A percentile compares a stretch with the other conserved stretches of the same genome.
Evolutionary conservation across 2,797 vertebrate genomes (phyloP).

Genomic region (Urophycis tenuis): DNA sequence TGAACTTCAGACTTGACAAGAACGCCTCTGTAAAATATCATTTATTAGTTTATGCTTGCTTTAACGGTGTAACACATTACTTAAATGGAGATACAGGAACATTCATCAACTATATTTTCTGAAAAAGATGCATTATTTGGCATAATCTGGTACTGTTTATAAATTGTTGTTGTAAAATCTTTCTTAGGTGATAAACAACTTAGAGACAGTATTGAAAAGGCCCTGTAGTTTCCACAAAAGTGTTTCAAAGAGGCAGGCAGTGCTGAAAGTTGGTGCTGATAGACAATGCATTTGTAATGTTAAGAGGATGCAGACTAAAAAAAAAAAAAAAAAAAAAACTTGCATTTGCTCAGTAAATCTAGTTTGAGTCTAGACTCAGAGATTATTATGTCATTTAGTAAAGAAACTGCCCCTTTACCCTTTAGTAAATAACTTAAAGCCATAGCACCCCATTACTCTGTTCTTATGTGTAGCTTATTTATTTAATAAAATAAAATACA

Average conservation of each 20-base stretch:
- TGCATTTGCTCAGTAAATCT: conserved; percentile 46
- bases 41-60: conserved; percentile 42
- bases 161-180: conserved; percentile 32
- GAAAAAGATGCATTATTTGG: conserved; percentile 17
- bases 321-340: conserved; percentile 13
- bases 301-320: conserved; percentile 26
- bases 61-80: conserved; percentile 11
- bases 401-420: too few species aligned
- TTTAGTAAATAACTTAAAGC: conserved; percentile 10
- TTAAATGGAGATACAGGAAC: neutral
- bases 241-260: conserved; percentile 42
- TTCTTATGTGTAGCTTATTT: conserved; percentile 13
- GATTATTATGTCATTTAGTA: conserved; percentile 11
- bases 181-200: conserved; percentile 31
- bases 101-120: neutral
- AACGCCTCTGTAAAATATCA: conserved; percentile 50
- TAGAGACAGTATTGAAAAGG: conserved; percentile 30
- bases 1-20: neutral
- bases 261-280: conserved; percentile 41
- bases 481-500: conserved; percentile 22
- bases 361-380: conserved; percentile 24
- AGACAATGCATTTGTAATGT: conserved; percentile 30
- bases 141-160: conserved; percentile 21
- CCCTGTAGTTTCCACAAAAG: conserved; percentile 9
- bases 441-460: neutral